A percentile compares a stretch with the other conserved stretches of the same genome.
phyloP scores from a whole-genome alignment of 2,797 vertebrate species.

The Yasuhikotakia modesta region DNA sequence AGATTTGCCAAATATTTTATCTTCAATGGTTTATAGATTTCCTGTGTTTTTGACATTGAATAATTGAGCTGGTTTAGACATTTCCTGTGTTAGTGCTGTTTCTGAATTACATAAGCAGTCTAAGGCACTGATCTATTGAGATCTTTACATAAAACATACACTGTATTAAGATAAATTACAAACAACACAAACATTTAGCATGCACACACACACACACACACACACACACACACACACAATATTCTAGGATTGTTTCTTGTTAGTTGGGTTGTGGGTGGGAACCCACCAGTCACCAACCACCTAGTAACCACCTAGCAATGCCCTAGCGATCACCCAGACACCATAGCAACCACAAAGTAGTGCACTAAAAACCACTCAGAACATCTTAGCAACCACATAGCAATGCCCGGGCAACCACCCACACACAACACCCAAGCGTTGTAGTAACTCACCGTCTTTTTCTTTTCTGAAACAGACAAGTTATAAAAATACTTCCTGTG shows the following conservation, averaged over 20 bases:
- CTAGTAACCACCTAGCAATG: not conserved
- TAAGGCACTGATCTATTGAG: not conserved
- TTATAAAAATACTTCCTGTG: not conserved
- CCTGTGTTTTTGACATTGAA: not conserved
- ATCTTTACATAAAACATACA: too few relatives aligned
- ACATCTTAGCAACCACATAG: not conserved
- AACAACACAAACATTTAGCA: too few relatives aligned
- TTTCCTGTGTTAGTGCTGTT: not conserved
- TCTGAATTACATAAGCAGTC: not conserved
- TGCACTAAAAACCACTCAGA: not conserved
- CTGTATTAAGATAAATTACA: too few relatives aligned
- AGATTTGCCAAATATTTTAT: constrained; percentile 1
- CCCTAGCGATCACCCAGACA: not conserved
- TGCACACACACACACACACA: too few relatives aligned
- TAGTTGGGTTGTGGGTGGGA: too few relatives aligned
- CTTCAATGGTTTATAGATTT: not conserved
- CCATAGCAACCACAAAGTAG: not conserved
- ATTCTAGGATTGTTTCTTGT: too few relatives aligned
- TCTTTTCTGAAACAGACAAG: not conserved
- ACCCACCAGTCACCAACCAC: too few relatives aligned
- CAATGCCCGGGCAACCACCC: not conserved
- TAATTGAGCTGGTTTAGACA: not conserved
- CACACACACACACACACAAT: too few relatives aligned
- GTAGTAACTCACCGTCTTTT: not conserved
- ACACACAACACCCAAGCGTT: not conserved